Evolutionary conservation across 2,797 vertebrate genomes (phyloP).

Genomic region (Euphonia xanthogaster): DNA sequence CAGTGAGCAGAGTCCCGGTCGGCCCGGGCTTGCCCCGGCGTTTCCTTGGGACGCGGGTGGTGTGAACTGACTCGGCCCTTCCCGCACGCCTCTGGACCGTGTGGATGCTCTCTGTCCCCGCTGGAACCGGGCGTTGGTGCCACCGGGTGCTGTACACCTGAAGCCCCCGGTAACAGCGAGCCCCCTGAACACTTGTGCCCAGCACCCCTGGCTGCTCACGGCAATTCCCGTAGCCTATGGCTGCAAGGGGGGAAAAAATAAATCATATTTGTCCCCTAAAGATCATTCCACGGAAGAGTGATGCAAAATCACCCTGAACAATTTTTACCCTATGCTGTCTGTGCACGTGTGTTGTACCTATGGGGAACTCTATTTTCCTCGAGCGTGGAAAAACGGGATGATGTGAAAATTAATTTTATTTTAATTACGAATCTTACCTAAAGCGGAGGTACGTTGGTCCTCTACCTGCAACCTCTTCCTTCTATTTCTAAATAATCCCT

Average conservation of each 20-base stretch:
- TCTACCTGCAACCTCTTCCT: neutral
- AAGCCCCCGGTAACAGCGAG: neutral
- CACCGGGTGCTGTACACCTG: fast-evolving
- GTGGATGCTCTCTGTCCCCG: neutral
- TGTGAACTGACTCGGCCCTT: neutral
- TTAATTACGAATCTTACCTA: neutral
- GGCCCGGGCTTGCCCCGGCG: neutral
- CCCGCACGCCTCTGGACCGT: neutral
- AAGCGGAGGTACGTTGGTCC: neutral
- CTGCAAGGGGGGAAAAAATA: neutral
- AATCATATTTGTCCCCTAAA: neutral
- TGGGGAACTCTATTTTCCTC: neutral
- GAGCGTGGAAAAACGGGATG: neutral
- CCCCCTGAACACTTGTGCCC: neutral
- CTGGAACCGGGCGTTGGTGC: neutral
- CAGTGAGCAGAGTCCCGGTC: fast-evolving
- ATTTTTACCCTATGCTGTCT: neutral
- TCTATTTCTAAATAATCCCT: neutral
- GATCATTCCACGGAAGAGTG: neutral
- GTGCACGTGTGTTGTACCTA: neutral
- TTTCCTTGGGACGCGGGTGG: no score
- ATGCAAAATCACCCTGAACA: neutral
- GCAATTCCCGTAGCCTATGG: neutral
- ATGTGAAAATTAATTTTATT: neutral
- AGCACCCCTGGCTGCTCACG: neutral